These are phyloP conservation scores for Argyra leucocephala DNA, from an alignment of 2,888 invertebrate genomes.

Conservation along the genomic window DNA sequence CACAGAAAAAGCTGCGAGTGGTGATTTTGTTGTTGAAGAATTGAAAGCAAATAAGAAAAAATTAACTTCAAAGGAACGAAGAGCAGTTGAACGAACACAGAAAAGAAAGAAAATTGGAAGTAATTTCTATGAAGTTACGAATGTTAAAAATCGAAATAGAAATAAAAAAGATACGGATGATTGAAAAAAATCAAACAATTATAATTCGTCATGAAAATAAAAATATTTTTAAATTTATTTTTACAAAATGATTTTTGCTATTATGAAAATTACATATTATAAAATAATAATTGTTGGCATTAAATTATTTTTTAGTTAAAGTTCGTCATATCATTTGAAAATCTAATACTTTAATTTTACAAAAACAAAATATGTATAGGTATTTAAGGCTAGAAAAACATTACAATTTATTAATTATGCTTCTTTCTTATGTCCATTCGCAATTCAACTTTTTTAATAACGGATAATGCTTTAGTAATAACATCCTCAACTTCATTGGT, in stretches of 20 bases:
- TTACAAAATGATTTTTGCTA: no score
- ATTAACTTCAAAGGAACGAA: constrained; percentile 65
- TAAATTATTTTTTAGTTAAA: no score
- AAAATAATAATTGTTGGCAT: no score
- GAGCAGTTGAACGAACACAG: constrained; percentile 62
- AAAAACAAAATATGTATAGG: no score
- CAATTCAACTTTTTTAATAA: constrained; percentile 25
- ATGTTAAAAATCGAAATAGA: constrained; percentile 80
- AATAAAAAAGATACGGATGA: constrained; percentile 48
- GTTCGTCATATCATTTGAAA: no score
- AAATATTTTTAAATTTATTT: no score
- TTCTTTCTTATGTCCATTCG: constrained; percentile 26
- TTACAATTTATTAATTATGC: constrained; percentile 7
- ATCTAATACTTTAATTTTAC: no score
- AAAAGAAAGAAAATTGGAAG: constrained; percentile 76
- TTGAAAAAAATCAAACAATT: no score
- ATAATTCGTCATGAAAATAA: no score
- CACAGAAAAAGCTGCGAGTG: constrained; percentile 49
- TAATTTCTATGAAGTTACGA: constrained; percentile 79
- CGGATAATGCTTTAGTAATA: constrained; percentile 25
- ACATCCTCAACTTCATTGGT: constrained; percentile 21
- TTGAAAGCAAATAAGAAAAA: constrained; percentile 36
- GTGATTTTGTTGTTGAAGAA: constrained; percentile 49
- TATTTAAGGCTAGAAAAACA: no score
- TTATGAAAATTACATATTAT: no score